These are phyloP conservation scores for Drosophila eugracilis DNA, from an alignment of 1,140 invertebrate genomes.

Conservation along the genomic window DNA sequence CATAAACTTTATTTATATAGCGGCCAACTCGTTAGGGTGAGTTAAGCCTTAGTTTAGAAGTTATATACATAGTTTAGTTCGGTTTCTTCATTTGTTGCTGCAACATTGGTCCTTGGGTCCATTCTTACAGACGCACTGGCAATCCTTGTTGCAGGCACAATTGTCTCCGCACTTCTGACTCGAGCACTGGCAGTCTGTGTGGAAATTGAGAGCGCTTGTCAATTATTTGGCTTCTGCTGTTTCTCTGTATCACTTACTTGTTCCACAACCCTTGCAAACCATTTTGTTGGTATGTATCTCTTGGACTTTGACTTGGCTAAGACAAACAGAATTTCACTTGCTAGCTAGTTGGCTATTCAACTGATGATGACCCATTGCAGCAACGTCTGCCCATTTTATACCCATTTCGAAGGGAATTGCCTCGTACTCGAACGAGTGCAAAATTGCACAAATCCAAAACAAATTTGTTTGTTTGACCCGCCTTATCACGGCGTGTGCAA, in stretches of 20 bases:
- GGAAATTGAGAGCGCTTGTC: constrained; percentile 8
- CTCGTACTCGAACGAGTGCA: constrained; percentile 45
- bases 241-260: constrained; percentile 40
- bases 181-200: constrained; percentile 61
- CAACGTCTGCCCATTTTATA: constrained; percentile 28
- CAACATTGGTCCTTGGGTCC: constrained; percentile 72
- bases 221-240: constrained; percentile 20
- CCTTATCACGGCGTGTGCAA: constrained; percentile 64
- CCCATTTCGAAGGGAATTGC: constrained; percentile 1
- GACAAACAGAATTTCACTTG: constrained; percentile 34
- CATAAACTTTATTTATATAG: constrained; percentile 43
- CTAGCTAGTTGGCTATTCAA: constrained; percentile 28
- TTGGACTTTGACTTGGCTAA: constrained; percentile 10
- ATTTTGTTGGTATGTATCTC: constrained; percentile 28
- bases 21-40: constrained; percentile 12
- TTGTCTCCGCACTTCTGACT: constrained; percentile 58
- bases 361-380: constrained; percentile 41
- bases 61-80: constrained; percentile 9
- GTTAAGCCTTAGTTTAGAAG: constrained; percentile 24
- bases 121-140: constrained; percentile 63
- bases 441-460: constrained; percentile 46
- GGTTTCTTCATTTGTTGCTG: constrained; percentile 52
- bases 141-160: constrained; percentile 64
- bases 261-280: constrained; percentile 67
- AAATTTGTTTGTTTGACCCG: constrained; percentile 26